Base-by-base conservation (phyloP, 2,113 vertebrate genomes). In the Hepsetus odoe region DNA sequence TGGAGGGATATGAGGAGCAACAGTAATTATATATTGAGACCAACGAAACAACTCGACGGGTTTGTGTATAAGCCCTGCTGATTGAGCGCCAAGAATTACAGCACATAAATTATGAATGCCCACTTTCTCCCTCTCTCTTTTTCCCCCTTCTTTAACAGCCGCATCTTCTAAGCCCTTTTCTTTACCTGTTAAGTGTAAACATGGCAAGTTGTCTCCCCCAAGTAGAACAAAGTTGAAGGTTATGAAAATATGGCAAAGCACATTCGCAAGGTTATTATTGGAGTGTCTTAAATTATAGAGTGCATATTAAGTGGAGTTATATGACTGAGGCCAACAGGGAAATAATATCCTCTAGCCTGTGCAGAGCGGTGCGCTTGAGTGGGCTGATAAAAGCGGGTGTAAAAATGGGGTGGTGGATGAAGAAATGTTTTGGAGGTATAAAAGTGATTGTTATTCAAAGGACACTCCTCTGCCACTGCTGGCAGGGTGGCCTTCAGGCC, bases 241-340 rank as follows among this genome's bases (percentile, higher is more conserved):
- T 90, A 88, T 88, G 90, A 87, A 90, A 88, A 93, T 79, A 90
- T 87, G 87, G 88, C 85, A 88, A 85, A 82, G 79, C 83, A 69
- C 84, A 88, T 90, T 90, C 82, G 14, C 68, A 74, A 9, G 85
- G 90, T 91, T 89, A 91, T 92, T 91, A 92, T 93, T 90, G 72
- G 76, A 91, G 88, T 88, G 90, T 89, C 88, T 91, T 90, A 92
- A 93, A 92, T 94, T 91, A 91, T 91, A 90, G 88, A 91, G 86
- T 84, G 92, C 93, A 92, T 91, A 92, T 93, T 94, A 93, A 92
- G 89, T 89, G 88, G 90, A 91, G 89, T 91, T 90, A 91, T 92
- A 92, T 90, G 89, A 91, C 90, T 89, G 85, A 79, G 87, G 91
- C 89, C 90, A 90, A 91, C 90, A 90, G 90, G 90, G 90, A 93